Conservation (phyloP, 1,140 invertebrate species). For the Ceratosolen solmsi region DNA sequence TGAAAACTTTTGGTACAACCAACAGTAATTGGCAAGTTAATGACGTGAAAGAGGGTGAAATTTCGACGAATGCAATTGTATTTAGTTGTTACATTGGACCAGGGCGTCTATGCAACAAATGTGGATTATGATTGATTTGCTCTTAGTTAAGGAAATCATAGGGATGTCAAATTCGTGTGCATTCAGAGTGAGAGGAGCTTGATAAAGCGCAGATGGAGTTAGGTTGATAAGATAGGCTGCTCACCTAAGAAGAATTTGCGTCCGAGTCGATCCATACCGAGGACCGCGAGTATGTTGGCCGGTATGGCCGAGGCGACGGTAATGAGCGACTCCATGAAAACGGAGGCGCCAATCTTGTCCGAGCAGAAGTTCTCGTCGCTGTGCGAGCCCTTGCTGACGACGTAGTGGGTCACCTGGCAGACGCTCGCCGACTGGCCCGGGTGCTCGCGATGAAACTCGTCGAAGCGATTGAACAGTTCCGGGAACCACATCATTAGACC, state of each 20-base stretch:
- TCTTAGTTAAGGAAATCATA: no score
- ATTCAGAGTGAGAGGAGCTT: no score
- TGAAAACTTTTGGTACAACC: no score
- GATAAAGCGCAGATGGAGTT: no score
- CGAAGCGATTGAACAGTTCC: slow-evolving; percentile 89
- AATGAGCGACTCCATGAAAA: slow-evolving; percentile 89
- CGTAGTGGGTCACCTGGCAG: slow-evolving; percentile 84
- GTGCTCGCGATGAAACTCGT: slow-evolving; percentile 80
- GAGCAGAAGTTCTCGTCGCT: slow-evolving; percentile 77
- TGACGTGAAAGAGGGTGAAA: no score
- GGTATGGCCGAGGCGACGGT: slow-evolving; percentile 88
- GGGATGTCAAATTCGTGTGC: no score
- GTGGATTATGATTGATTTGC: no score
- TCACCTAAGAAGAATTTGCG: slow-evolving; percentile 89
- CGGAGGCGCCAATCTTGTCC: slow-evolving; percentile 81
- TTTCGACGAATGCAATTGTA: no score
- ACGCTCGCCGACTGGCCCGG: slow-evolving; percentile 78
- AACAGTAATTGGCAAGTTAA: no score
- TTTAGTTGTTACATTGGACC: no score
- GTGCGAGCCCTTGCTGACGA: slow-evolving; percentile 78
- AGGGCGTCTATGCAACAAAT: no score
- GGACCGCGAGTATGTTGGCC: slow-evolving; percentile 86
- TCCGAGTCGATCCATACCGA: slow-evolving; percentile 85
- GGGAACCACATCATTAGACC: slow-evolving; percentile 95
- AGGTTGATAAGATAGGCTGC: neutral